Base-by-base conservation (phyloP, 1,140 invertebrate genomes). In the Neodiprion lecontei region DNA sequence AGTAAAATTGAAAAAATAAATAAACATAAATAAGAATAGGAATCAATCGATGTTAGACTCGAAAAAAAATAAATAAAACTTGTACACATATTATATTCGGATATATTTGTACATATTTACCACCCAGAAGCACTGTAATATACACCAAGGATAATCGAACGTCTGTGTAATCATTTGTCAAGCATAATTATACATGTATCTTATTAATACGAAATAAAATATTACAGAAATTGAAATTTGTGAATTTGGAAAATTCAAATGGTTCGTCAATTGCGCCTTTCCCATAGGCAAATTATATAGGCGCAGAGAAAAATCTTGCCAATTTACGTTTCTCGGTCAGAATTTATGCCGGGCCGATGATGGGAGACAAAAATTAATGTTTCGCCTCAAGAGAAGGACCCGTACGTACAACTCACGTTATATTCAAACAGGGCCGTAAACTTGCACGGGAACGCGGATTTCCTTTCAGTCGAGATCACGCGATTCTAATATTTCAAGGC, bases 121-220 rank as follows among this genome's bases (percentile, higher is more conserved):
- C 47, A 12, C 23, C 48, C 10, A 14, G 48, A 71, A 71, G 17
- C n/a, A 71, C 21, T 17, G 70, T 49, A 48, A 17, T 12, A 40
- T 17, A 71, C 48, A 28, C 76, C 70, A 80, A 80, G 78, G 79
- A 80, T 74, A 86, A 88, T 83, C 87, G 83, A 83, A 86, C 85
- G 84, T 87, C 86, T 86, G 83, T 87, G 86, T 88, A 87, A 88
- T 85, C 85, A 78, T 86, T 86, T 86, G 84, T 88, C 84, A 84
- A 85, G 81, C 81, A 87, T 61, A 61, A 61, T 61, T 40, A 40
- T 40, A 40, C 28, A 84, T 87, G 86, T 88, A 87, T 86, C 86
- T 84, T 83, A 86, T 40, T 78, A 84, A 82, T 85, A 86, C 78
- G 76, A 83, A 83, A 86, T 86, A 87, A 71, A 61, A 61, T 61